Evolutionary conservation across 2,797 vertebrate genomes (phyloP), one percentile per base, ranked within the genome.

Genomic region (Sibirionetta formosa): DNA sequence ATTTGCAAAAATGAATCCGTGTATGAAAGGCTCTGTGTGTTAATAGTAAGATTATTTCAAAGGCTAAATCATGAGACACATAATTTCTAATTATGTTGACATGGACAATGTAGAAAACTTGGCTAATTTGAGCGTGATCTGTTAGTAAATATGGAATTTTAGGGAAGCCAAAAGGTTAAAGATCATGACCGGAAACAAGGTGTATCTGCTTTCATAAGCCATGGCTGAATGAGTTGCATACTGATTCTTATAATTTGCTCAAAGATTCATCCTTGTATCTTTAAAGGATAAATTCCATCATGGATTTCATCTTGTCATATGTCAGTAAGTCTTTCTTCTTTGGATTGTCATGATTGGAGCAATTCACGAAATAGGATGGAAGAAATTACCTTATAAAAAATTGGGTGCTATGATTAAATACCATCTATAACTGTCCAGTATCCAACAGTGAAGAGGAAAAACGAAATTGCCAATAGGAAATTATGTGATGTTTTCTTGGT

Each of bases 381-480:
- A 94, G 29, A 96, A 94, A 90, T 69, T 68, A 42, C 64, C 26
- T 87, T 65, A 95, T 66, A 88, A 91, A 95, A 94, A 94, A 88
- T 65, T 64, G 69, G 29, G 50, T 96, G 23, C 56, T 83, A 60
- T 58, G 46, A 89, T 70, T 61, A 91, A 91, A 91, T 94, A 50
- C 11, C 5, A 0, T 70, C 9, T 72, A 40, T 71, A 12, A 42
- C 20, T 48, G 57, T 92, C 84, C 80, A 85, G 65, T 85, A 60
- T 66, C n/a, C 27, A 89, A 16, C 70, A 84, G 14, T 66, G 73
- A 94, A 77, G 23, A 65, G 73, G 20, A 61, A 65, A 78, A 84
- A 50, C 29, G 13, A 85, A 94, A 95, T 72, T 92, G 26, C 56
- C 71, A 48, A 19, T 33, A 56, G 65, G n/a, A 96, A 63, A 86